Percentiles rank a stretch among this genome's conserved stretches.
Conservation (phyloP, 2,113 vertebrate species). For the Melospiza georgiana region DNA sequence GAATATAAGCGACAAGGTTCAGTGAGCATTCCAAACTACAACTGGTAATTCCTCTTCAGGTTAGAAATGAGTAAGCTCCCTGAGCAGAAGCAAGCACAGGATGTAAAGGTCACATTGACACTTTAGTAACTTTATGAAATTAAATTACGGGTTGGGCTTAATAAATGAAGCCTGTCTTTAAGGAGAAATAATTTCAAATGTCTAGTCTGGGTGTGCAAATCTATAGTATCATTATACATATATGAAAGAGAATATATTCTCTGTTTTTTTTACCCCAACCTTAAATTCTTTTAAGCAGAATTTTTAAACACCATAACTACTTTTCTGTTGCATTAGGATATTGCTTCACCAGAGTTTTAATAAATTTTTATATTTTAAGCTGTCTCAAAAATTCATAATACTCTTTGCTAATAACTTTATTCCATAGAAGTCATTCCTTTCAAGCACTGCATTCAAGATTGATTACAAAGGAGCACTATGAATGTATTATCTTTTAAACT, state of each 20-base stretch:
- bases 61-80: neutral
- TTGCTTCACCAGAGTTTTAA: neutral
- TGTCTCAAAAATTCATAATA: neutral
- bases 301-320: neutral
- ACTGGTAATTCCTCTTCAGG: neutral
- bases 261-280: neutral
- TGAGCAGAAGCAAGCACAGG: neutral
- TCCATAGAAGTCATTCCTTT: neutral
- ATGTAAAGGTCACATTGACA: neutral
- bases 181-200: neutral
- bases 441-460: neutral
- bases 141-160: neutral
- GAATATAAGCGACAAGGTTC: neutral
- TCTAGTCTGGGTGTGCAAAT: neutral
- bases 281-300: neutral
- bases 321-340: neutral
- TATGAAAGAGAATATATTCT: neutral
- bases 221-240: accelerated
- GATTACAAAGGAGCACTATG: neutral
- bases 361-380: neutral
- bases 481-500: neutral
- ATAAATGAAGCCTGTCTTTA: neutral
- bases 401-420: neutral
- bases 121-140: neutral
- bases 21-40: neutral